Percentiles rank a stretch among this genome's conserved stretches.
These are phyloP conservation scores for Charina bottae DNA, from an alignment of 2,113 vertebrate genomes.

Conservation along the genomic window DNA sequence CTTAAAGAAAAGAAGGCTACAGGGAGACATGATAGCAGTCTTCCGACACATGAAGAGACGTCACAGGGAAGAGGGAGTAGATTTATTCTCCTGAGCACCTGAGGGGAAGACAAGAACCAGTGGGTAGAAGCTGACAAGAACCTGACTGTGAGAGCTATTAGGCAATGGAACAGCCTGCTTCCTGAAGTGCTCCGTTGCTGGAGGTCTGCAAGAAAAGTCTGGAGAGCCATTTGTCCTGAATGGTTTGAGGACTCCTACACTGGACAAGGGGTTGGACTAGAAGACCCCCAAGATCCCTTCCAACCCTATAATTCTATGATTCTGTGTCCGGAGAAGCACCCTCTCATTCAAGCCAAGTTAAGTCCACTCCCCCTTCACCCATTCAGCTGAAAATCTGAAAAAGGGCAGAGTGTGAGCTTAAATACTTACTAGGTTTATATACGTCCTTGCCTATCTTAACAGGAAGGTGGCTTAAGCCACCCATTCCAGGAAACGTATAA, in stretches of 20 bases:
- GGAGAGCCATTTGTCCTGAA: too few relatives aligned
- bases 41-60: background rate
- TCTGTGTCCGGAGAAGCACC: background rate
- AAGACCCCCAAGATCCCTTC: background rate
- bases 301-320: background rate
- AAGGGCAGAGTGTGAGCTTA: background rate
- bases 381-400: background rate
- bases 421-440: background rate
- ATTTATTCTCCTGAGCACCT: background rate
- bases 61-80: background rate
- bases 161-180: background rate
- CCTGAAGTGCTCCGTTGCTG: too few relatives aligned
- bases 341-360: background rate
- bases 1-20: background rate
- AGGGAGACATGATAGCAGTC: background rate
- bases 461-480: background rate
- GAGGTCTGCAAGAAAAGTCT: too few relatives aligned
- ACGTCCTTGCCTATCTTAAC: too few relatives aligned
- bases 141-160: background rate
- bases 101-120: background rate
- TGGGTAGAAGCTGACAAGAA: background rate
- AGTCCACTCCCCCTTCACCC: background rate
- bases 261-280: background rate
- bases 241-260: too few relatives aligned
- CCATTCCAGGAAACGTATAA: too few relatives aligned